Evolutionary conservation across 2,797 vertebrate genomes (phyloP).

Genomic region (Bradypodion ventrale): DNA sequence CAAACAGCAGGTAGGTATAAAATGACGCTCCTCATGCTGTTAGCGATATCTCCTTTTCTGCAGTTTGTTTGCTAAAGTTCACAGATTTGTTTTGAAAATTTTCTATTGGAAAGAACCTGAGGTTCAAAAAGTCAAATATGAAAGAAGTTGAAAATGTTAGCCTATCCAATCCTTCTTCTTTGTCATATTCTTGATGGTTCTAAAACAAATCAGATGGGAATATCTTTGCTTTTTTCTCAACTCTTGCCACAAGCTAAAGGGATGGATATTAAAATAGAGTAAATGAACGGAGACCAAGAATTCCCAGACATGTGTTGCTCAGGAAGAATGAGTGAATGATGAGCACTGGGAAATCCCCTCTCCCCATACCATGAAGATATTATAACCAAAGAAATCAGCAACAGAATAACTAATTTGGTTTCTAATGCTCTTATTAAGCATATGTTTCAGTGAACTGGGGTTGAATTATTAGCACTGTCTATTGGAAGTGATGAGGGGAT

Average conservation of each 20-base stretch:
- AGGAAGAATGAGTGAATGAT: constrained; percentile 37
- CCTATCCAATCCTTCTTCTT: background rate
- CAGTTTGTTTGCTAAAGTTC: background rate
- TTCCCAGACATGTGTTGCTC: constrained; percentile 18
- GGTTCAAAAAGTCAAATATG: background rate
- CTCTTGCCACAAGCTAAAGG: background rate
- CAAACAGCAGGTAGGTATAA: background rate
- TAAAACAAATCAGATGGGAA: background rate
- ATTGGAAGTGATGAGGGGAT: constrained; percentile 13
- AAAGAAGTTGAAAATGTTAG: background rate
- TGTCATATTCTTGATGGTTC: background rate
- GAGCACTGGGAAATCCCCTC: constrained; percentile 35
- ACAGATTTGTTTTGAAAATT: background rate
- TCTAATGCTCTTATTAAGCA: constrained; percentile 44
- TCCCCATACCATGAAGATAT: constrained; percentile 15
- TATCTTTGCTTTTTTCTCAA: background rate
- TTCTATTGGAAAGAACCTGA: background rate
- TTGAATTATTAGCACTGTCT: constrained; percentile 49
- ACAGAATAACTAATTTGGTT: constrained; percentile 50
- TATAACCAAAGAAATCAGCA: constrained; percentile 36
- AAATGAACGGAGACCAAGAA: background rate
- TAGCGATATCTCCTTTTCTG: background rate
- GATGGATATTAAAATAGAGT: background rate
- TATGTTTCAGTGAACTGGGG: constrained; percentile 5
- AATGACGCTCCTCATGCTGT: background rate